Evolutionary conservation across 2,113 vertebrate species (phyloP), one percentile per base, ranked within the genome.

Genomic region (Callospermophilus lateralis): DNA sequence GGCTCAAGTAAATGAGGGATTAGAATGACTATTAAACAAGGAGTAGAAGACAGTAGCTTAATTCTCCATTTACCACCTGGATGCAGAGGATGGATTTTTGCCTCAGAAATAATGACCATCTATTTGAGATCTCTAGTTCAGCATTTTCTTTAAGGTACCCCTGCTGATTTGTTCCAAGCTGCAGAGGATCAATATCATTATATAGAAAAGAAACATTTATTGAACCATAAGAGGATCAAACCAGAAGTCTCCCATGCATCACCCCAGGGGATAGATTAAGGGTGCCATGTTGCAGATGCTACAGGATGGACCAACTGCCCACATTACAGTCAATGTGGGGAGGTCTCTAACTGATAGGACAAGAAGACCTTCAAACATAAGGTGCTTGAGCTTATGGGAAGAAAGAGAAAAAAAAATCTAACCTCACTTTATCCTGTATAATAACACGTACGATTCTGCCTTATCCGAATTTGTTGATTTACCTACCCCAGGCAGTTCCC

Each of bases 41-140:
- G 28, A 34, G 0, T 53, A n/a, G 20, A 3, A 95, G 42, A 79
- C 10, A 34, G 37, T 55, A 76, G 61, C 39, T 8, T n/a, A 58
- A 32, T 88, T 72, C 70, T 94, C 53, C 10, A 93, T 67, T 83
- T 93, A 88, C 61, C 26, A 88, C 34, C 13, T 28, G 32, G 37
- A 37, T 61, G n/a, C 37, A 74, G 22, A 80, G n/a, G 37, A 84
- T 88, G 6, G 28, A 79, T 91, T 88, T 88, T 95, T 97, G 28
- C 72, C 32, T 93, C 37, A 55, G 76, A 96, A 95, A 70, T 20
- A 94, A 89, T 42, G n/a, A 39, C 13, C 2, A 93, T 84, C 19
- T 63, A 42, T 72, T 77, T 76, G n/a, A 96, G 22, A 20, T 39
- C 30, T 84, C 45, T 51, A 74, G 10, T 80, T 84, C n/a, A 84